A percentile compares a stretch with the other conserved stretches of the same genome.
phyloP scores from a whole-genome alignment of 2,113 vertebrate species.

The Hystrix cristata region DNA sequence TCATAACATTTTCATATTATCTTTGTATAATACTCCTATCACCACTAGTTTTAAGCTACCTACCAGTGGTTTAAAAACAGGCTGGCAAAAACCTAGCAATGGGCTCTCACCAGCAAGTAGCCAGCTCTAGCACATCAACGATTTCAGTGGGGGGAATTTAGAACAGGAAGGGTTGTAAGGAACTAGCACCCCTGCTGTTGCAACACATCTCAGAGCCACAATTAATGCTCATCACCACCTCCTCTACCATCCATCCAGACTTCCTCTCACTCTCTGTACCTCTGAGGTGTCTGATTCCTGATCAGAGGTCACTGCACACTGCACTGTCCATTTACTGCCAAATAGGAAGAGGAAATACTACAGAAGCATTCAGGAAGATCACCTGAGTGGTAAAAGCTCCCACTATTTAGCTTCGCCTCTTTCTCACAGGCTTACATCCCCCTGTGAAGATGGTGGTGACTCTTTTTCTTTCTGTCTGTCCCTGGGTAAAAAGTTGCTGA shows the following conservation, averaged over 20 bases:
- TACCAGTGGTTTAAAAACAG: neutral
- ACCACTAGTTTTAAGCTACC: neutral
- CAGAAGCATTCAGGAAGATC: neutral
- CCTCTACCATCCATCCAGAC: neutral
- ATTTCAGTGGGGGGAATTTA: neutral
- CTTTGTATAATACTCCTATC: neutral
- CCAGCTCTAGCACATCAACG: neutral
- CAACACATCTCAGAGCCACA: neutral
- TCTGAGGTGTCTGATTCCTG: neutral
- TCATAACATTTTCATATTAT: neutral
- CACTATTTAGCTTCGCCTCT: neutral
- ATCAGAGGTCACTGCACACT: neutral
- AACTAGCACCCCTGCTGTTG: neutral
- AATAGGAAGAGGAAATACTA: neutral
- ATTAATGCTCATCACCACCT: neutral
- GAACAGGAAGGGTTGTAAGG: neutral
- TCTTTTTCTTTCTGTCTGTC: neutral
- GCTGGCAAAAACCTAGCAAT: neutral
- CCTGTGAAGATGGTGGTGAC: neutral
- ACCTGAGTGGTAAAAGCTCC: too few relatives aligned
- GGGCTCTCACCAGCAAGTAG: neutral
- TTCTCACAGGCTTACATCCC: neutral
- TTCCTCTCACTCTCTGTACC: neutral
- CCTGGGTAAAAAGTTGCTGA: neutral
- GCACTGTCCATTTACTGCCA: neutral